A percentile compares a stretch with the other conserved stretches of the same genome.
Evolutionary conservation across 1,140 invertebrate genomes (phyloP).

Genomic region (Berghia stephanieae): DNA sequence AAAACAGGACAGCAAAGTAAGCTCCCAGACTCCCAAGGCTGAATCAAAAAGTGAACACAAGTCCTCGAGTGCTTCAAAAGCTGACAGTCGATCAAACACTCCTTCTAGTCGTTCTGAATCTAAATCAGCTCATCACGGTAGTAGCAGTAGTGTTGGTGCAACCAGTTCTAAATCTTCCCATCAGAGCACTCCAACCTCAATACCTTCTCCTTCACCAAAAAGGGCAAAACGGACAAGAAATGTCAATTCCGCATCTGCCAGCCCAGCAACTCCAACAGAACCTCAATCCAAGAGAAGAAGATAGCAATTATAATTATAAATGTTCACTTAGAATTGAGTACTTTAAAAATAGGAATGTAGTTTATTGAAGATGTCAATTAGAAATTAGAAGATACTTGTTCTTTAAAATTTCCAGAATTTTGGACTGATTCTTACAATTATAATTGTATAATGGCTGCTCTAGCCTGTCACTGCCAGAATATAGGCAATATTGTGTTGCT

Average conservation of each 20-base stretch:
- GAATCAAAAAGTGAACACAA: conserved; percentile 1
- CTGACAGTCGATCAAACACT: background rate
- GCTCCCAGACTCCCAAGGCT: background rate
- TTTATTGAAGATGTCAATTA: too few relatives aligned
- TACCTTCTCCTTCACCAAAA: conserved; percentile 56
- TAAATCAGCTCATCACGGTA: conserved; percentile 13
- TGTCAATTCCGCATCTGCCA: conserved; percentile 45
- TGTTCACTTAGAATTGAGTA: too few relatives aligned
- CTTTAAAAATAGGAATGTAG: too few relatives aligned
- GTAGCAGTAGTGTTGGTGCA: conserved; percentile 12
- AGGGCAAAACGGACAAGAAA: conserved; percentile 55
- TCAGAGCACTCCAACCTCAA: conserved; percentile 32
- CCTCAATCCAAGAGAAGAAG: conserved; percentile 44
- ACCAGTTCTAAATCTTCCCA: conserved; percentile 31
- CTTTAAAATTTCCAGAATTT: too few relatives aligned
- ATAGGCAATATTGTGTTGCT: too few relatives aligned
- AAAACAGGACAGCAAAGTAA: background rate
- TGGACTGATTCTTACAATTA: too few relatives aligned
- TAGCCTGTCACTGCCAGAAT: too few relatives aligned
- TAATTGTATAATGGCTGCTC: too few relatives aligned
- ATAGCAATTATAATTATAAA: conserved; percentile 14
- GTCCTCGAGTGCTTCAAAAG: conserved; percentile 17
- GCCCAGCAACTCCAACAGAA: conserved; percentile 52
- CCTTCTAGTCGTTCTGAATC: background rate
- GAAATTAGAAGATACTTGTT: too few relatives aligned